Evolutionary conservation across 2,888 invertebrate species (phyloP), one percentile per base, ranked within the genome.

Genomic region (Carabus problematicus): DNA sequence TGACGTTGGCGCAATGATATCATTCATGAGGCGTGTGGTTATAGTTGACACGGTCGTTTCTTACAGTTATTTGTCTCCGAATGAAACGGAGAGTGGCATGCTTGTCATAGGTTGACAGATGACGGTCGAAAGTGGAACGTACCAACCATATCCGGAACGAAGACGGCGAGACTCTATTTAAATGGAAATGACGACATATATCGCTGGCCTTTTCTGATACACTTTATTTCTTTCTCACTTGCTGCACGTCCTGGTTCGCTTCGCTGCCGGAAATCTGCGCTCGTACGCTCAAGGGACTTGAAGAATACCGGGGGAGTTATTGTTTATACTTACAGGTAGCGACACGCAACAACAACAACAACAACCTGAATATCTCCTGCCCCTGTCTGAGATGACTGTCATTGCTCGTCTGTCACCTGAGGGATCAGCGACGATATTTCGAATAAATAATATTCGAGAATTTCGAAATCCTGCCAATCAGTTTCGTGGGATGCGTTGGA

Each of bases 131-230:
- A 64, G 56, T 60, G 43, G 60, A 66, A 59, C 66, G 66, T 58
- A 66, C 59, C 52, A 67, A 67, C 67, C 59, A 67, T 67, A 67
- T 67, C 67, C 67, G 67, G 67, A 67, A 60, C 60, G 52, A 67
- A 49, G 42, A 54, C 66, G 59, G 60, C 66, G 67, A 54, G 67
- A 67, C 67, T 67, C 67, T 60, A 67, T 67, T 67, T 67, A 67
- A 67, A 67, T 67, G 67, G 67, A 67, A 67, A 67, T 67, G 67
- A 67, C 67, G 67, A 67, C 67, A 67, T 67, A 60, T 54, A 67
- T 67, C 42, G 60, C 7, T n/a, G 29, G 42, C 40, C 41, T 29
- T 47, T 52, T 67, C 60, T 60, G 67, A 67, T 67, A 67, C 67
- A 66, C 59, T 52, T 45, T 43, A 52, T 54, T 59, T 42, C 54